phyloP scores from a whole-genome alignment of 2,797 vertebrate genomes.

The Myotis findleyi region DNA sequence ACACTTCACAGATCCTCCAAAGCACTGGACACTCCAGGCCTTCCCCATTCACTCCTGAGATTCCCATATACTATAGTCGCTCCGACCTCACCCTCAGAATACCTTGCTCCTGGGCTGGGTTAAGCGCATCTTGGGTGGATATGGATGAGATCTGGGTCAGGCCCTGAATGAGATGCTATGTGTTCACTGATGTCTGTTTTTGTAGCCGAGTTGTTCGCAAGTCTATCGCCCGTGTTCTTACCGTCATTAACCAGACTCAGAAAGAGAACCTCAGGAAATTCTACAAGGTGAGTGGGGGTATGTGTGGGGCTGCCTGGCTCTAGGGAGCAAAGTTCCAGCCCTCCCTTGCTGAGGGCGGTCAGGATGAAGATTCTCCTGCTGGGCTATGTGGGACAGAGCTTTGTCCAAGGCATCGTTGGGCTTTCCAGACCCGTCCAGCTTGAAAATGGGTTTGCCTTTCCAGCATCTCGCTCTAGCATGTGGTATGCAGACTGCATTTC shows the following conservation, averaged over 20 bases:
- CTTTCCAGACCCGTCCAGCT: background rate
- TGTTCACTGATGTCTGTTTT: background rate
- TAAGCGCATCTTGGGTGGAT: background rate
- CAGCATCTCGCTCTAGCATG: fast-evolving
- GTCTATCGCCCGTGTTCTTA: no score
- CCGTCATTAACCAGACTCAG: no score
- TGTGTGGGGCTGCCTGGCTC: background rate
- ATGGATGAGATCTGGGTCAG: background rate
- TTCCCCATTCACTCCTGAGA: background rate
- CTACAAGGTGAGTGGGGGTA: slow-evolving; percentile 82
- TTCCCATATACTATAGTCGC: background rate
- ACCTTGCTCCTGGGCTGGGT: background rate
- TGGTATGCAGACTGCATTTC: background rate
- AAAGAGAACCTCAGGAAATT: no score
- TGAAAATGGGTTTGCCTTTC: background rate
- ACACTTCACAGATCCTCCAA: background rate
- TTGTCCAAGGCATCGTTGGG: background rate
- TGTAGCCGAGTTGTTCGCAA: slow-evolving; percentile 77
- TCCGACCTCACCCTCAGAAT: background rate
- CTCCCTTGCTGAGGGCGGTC: background rate
- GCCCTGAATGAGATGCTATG: background rate
- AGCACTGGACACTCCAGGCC: background rate
- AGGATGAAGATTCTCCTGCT: background rate
- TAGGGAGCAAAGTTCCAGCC: background rate
- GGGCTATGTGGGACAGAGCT: background rate